Percentiles rank a stretch among this genome's conserved stretches.
Conservation (phyloP, 2,888 invertebrate species). For the Sinelater perroti region DNA sequence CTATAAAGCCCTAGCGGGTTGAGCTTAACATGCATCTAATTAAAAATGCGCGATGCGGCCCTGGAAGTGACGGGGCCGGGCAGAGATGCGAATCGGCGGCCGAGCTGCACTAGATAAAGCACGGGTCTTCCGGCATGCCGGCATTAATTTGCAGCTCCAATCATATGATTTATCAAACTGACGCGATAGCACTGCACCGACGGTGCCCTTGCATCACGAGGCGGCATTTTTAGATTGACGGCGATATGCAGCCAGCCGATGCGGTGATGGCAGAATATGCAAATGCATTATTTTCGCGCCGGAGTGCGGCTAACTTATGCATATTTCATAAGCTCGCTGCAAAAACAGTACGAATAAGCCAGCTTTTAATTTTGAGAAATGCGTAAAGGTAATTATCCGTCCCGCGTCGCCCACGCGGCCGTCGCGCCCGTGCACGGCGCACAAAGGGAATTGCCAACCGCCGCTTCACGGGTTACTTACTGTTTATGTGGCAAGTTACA, state of each 20-base stretch:
- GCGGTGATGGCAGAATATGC: slow-evolving; percentile 24
- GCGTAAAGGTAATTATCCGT: slow-evolving; percentile 18
- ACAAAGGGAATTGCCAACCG: slow-evolving; percentile 15
- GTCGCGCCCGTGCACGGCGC: background rate
- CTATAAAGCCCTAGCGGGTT: too few species aligned
- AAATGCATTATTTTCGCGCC: slow-evolving; percentile 18
- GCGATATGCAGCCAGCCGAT: slow-evolving; percentile 20
- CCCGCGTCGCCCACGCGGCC: slow-evolving; percentile 8
- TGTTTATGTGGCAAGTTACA: slow-evolving; percentile 15
- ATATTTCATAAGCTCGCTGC: slow-evolving; percentile 18
- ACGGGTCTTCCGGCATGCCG: slow-evolving; percentile 20
- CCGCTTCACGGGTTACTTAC: slow-evolving; percentile 5
- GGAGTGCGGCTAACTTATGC: slow-evolving; percentile 18
- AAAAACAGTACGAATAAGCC: slow-evolving; percentile 16
- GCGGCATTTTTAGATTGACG: slow-evolving; percentile 25
- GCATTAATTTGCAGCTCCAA: slow-evolving; percentile 22
- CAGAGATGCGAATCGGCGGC: too few species aligned
- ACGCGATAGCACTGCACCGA: slow-evolving; percentile 9
- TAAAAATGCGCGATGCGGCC: too few species aligned
- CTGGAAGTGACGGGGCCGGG: too few species aligned
- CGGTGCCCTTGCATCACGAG: slow-evolving; percentile 18
- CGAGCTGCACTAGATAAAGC: too few species aligned
- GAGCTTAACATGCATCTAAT: too few species aligned
- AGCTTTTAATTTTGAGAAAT: slow-evolving; percentile 22
- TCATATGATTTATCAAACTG: slow-evolving; percentile 19